These are phyloP conservation scores for Rana temporaria DNA, from an alignment of 2,113 vertebrate genomes.

Conservation along the genomic window DNA sequence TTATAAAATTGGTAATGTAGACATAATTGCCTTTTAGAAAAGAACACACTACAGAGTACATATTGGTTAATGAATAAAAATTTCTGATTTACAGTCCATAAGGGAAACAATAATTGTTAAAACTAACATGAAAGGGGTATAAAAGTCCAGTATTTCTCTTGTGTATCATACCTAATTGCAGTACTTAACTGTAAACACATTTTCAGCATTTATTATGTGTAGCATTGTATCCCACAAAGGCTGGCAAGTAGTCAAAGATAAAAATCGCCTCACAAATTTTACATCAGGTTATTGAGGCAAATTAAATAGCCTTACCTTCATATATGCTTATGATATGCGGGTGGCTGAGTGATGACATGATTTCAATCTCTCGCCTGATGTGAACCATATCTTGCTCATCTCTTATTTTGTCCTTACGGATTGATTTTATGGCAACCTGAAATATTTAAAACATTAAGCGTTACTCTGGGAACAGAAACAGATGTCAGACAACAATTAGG, in stretches of 20 bases:
- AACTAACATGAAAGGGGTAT: not conserved
- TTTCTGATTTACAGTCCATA: not conserved
- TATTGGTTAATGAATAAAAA: too few species aligned
- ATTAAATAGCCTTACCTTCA: slow-evolving; percentile 82
- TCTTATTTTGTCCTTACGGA: slow-evolving; percentile 98
- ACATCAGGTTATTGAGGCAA: slow-evolving; percentile 60
- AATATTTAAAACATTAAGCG: slow-evolving; percentile 78
- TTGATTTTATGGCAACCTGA: slow-evolving; percentile 99
- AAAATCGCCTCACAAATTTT: slow-evolving; percentile 62
- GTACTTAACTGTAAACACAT: slow-evolving; percentile 7
- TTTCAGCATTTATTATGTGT: not conserved
- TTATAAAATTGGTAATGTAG: too few species aligned
- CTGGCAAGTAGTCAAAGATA: slow-evolving; percentile 60
- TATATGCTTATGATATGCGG: slow-evolving; percentile 99
- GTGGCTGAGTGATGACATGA: slow-evolving; percentile 97
- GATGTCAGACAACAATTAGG: slow-evolving; percentile 71
- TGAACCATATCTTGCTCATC: slow-evolving; percentile 99
- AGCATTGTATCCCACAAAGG: slow-evolving; percentile 58
- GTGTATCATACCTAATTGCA: slow-evolving; percentile 1
- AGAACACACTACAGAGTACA: too few species aligned
- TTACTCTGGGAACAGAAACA: slow-evolving; percentile 75
- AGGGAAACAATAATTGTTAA: not conserved
- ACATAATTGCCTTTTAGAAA: too few species aligned
- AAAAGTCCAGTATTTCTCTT: not conserved
- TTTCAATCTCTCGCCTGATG: slow-evolving; percentile 98